Conservation (phyloP, 2,113 vertebrate genomes). For the Rhombomys opimus region DNA sequence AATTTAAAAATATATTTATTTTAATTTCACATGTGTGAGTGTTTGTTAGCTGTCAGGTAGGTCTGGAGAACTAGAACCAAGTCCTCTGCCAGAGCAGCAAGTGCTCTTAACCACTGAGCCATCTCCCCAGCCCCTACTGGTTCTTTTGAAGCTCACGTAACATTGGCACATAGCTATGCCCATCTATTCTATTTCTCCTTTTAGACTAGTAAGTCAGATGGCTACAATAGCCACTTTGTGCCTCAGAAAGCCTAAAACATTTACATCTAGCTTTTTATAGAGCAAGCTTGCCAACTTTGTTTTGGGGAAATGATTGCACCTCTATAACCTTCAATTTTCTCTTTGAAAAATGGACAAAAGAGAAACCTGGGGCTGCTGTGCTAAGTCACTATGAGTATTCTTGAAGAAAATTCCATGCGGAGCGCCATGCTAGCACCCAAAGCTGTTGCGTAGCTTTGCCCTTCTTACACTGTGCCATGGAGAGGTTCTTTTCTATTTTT, state of each 20-base stretch:
- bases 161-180: background rate
- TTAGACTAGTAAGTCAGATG: background rate
- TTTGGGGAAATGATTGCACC: background rate
- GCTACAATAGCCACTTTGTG: background rate
- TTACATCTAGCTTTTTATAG: background rate
- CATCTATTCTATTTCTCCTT: background rate
- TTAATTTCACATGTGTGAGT: background rate
- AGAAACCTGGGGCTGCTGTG: too few species aligned
- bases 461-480: too few species aligned
- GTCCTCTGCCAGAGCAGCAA: background rate
- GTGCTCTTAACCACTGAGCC: background rate
- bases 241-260: background rate
- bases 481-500: background rate
- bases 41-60: background rate
- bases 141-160: background rate
- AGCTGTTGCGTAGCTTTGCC: fast-evolving
- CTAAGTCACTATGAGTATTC: background rate
- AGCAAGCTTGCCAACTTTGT: background rate
- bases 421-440: too few species aligned
- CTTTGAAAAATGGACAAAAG: background rate
- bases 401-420: too few species aligned
- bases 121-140: background rate
- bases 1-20: background rate
- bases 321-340: background rate
- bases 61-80: background rate